Percentiles rank a stretch among this genome's conserved stretches.
phyloP scores from a whole-genome alignment of 2,888 invertebrate species.

The Andrena camellia region DNA sequence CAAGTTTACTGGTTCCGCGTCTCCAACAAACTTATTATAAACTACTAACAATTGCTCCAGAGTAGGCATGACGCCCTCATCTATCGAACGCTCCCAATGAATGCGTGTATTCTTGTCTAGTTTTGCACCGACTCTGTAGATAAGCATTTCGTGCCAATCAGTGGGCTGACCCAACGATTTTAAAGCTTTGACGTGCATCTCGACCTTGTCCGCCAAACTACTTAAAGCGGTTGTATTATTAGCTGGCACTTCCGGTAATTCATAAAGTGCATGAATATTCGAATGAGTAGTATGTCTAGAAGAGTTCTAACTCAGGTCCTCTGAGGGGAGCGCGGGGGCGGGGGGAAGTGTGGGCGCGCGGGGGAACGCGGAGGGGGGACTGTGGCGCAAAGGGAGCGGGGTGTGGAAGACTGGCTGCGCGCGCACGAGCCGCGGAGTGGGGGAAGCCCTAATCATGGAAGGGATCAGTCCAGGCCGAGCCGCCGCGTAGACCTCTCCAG shows the following conservation, averaged over 20 bases:
- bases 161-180: neutral
- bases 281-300: too few relatives aligned
- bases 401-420: too few relatives aligned
- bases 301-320: too few relatives aligned
- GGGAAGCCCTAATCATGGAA: too few relatives aligned
- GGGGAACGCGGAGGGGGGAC: too few relatives aligned
- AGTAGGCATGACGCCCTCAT: neutral
- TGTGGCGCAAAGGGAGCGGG: too few relatives aligned
- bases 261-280: neutral
- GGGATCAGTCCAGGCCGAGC: too few relatives aligned
- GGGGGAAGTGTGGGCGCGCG: too few relatives aligned
- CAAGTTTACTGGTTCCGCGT: neutral
- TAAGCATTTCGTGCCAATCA: slow-evolving; percentile 3
- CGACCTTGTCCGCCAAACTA: neutral
- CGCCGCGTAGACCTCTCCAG: too few relatives aligned
- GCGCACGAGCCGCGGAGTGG: too few relatives aligned
- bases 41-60: neutral
- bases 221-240: neutral
- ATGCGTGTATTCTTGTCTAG: neutral
- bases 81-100: neutral
- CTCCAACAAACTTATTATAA: neutral
- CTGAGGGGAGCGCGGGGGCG: too few relatives aligned
- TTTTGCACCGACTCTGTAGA: neutral
- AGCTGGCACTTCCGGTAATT: neutral
- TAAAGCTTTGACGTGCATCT: slow-evolving; percentile 10